Base-by-base conservation (phyloP, 1,140 invertebrate species). In the Vanessa atalanta region DNA sequence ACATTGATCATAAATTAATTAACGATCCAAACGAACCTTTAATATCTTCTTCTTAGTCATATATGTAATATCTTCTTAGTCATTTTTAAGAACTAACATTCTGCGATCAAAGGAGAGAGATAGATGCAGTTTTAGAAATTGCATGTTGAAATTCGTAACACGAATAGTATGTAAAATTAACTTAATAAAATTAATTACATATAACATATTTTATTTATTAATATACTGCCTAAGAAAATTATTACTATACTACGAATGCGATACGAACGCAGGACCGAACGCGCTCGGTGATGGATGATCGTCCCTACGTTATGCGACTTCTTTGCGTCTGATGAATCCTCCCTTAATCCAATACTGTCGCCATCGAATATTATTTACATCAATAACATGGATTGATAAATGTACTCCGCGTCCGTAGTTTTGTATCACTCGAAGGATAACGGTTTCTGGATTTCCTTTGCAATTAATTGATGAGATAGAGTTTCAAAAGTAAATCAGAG, bases 321-420 rank as follows among this genome's bases (percentile, higher is more conserved):
- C 48, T 51, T 51, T 9, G 12, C 55, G 65, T 67, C n/a, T 37
- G 50, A 67, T 43, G 37, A 53, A 55, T 55, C 31, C 55, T 13
- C 23, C 9, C 65, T 51, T 67, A 67, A 67, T 67, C n/a, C 51
- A 43, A 23, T 67, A 55, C 65, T 43, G 65, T 67, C 65, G 55
- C 65, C 65, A 20, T 53, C 15, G 26, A 53, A 67, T 67, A 55
- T 55, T 67, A 55, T 55, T 67, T 43, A n/a, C 50, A 67, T 67
- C 65, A 67, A 67, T 55, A 60, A 43, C 7, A 43, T 23, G 31
- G 11, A 20, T 55, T 55, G 65, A 67, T 67, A 55, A 55, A 67
- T 67, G 51, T 3, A 26, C 53, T 26, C 50, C 50, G 37, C 16
- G 12, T 2, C 2, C 20, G 55, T 26, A 8, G 55, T 6, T 23